phyloP scores from a whole-genome alignment of 1,140 invertebrate species.

The Zaprionus kolodkinae region DNA sequence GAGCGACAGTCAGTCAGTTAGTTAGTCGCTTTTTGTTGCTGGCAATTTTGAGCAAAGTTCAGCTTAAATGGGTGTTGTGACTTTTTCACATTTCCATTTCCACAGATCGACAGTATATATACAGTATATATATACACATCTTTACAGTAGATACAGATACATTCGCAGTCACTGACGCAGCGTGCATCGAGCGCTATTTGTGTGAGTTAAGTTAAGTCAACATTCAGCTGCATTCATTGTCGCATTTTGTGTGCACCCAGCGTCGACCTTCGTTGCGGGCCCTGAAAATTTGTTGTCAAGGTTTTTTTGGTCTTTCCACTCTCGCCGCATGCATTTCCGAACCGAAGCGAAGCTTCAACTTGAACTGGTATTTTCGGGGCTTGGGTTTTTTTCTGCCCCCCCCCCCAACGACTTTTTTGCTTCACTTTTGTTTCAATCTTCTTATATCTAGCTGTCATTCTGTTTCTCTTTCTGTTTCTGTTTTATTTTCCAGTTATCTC shows the following conservation, averaged over 20 bases:
- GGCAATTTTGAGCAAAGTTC: slow-evolving; percentile 72
- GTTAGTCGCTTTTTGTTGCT: slow-evolving; percentile 14
- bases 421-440: slow-evolving; percentile 7
- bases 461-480: slow-evolving; percentile 2
- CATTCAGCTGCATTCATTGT: slow-evolving; percentile 64
- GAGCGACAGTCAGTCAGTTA: slow-evolving; percentile 16
- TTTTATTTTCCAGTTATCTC: slow-evolving; percentile 40
- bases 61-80: slow-evolving; percentile 67
- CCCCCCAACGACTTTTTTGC: neutral
- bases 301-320: slow-evolving; percentile 43
- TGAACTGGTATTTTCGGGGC: slow-evolving; percentile 72
- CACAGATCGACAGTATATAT: slow-evolving; percentile 30
- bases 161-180: slow-evolving; percentile 10
- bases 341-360: slow-evolving; percentile 60
- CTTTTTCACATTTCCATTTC: slow-evolving; percentile 63
- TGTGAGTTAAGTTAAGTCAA: slow-evolving; percentile 48
- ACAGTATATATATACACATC: neutral
- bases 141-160: slow-evolving; percentile 7
- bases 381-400: slow-evolving; percentile 49
- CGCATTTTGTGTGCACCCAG: slow-evolving; percentile 68
- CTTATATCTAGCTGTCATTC: slow-evolving; percentile 18
- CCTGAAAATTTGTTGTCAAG: slow-evolving; percentile 80
- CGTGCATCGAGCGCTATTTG: slow-evolving; percentile 50
- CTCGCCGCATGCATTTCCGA: slow-evolving; percentile 67
- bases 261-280: slow-evolving; percentile 68